Evolutionary conservation across 1,140 invertebrate genomes (phyloP).

Genomic region (Gryon sp.): DNA sequence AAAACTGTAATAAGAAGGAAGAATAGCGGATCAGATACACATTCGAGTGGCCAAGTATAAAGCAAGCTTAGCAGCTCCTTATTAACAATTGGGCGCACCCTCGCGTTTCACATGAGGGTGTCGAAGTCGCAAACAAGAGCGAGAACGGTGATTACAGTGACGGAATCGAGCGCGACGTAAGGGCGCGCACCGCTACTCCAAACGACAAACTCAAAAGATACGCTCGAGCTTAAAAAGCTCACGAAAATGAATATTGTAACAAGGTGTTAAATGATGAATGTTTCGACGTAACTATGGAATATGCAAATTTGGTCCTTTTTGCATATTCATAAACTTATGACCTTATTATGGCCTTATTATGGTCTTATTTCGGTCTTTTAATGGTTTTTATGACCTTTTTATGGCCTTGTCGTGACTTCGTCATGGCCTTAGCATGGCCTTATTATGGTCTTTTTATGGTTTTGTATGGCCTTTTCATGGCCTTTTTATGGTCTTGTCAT

Average conservation of each 20-base stretch:
- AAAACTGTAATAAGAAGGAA: constrained; percentile 25
- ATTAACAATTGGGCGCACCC: constrained; percentile 57
- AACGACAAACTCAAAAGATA: constrained; percentile 31
- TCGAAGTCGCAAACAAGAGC: constrained; percentile 59
- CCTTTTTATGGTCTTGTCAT: too few species aligned
- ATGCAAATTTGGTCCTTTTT: constrained; percentile 8
- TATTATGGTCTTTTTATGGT: too few species aligned
- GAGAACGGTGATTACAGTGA: constrained; percentile 29
- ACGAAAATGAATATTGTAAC: constrained; percentile 17
- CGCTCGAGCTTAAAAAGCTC: neutral
- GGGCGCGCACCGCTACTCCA: constrained; percentile 23
- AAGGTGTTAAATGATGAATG: constrained; percentile 12
- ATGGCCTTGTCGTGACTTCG: too few species aligned
- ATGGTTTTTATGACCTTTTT: too few species aligned
- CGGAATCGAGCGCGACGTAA: constrained; percentile 23
- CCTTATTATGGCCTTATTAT: too few species aligned
- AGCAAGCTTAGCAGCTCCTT: constrained; percentile 49
- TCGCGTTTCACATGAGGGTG: constrained; percentile 36
- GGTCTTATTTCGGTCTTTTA: too few species aligned
- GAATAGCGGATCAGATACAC: constrained; percentile 25
- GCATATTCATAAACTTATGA: too few species aligned
- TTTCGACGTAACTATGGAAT: neutral
- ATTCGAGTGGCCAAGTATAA: constrained; percentile 47
- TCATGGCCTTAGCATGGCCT: too few species aligned
- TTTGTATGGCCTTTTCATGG: too few species aligned